Percentiles rank a stretch among this genome's conserved stretches.
Evolutionary conservation across 92 coral and sea anemone species (phyloP).

Genomic region (Porites divaricata): DNA sequence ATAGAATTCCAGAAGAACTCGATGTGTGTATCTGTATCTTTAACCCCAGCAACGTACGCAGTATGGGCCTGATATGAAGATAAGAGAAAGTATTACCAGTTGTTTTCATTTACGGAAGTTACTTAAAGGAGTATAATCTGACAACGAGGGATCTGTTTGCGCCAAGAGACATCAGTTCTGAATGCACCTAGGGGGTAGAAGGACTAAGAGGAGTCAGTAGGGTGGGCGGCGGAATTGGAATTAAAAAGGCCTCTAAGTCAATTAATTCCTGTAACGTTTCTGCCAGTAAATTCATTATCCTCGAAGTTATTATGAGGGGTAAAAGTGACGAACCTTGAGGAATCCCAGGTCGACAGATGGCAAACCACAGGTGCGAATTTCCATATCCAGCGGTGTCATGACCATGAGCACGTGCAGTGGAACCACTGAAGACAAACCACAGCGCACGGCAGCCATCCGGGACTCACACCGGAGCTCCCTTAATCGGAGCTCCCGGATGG

Average conservation of each 20-base stretch:
- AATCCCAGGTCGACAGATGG: constrained; percentile 96
- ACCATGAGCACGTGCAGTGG: constrained; percentile 88
- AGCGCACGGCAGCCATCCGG: constrained; percentile 89
- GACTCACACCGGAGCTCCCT: constrained; percentile 88
- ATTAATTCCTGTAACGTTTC: background rate
- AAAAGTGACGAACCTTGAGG: constrained; percentile 75
- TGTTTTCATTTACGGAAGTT: background rate
- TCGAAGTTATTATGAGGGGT: background rate
- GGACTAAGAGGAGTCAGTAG: too few species aligned
- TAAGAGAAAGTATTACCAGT: background rate
- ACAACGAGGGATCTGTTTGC: too few species aligned
- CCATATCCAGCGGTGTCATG: constrained; percentile 89
- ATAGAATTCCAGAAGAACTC: constrained; percentile 96
- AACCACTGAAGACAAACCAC: constrained; percentile 91
- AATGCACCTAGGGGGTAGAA: too few species aligned
- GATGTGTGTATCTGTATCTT: constrained; percentile 88
- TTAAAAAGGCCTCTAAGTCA: too few species aligned
- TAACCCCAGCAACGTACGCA: constrained; percentile 92
- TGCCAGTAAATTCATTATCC: background rate
- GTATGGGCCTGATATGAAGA: constrained; percentile 80
- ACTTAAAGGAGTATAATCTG: background rate
- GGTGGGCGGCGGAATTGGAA: too few species aligned
- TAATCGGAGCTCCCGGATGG: constrained; percentile 83
- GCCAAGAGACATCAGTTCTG: too few species aligned
- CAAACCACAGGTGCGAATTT: constrained; percentile 91